Conservation (phyloP, 2,797 vertebrate species). For the Crax fasciolata region DNA sequence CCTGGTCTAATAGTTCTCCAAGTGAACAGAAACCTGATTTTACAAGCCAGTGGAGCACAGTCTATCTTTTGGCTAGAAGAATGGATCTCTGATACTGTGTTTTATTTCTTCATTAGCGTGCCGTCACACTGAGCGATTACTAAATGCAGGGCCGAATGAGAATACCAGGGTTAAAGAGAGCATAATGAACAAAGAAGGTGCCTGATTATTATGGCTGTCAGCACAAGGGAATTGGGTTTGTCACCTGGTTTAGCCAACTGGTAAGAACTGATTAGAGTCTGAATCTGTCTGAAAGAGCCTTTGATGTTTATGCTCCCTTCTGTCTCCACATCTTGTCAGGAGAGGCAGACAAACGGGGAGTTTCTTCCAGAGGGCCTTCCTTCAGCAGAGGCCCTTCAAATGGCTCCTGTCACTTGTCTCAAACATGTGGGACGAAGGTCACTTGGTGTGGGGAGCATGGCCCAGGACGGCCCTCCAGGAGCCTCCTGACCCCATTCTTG, state of each 20-base stretch:
- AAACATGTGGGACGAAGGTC: rapidly evolving
- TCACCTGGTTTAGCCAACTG: constrained; percentile 86
- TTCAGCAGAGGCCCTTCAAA: background rate
- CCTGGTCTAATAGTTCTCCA: constrained; percentile 79
- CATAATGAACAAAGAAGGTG: constrained; percentile 85
- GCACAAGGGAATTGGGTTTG: constrained; percentile 84
- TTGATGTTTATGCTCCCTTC: constrained; percentile 78
- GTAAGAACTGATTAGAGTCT: constrained; percentile 82
- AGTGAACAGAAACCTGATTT: constrained; percentile 87
- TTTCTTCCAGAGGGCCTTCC: background rate
- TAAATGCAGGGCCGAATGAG: constrained; percentile 88
- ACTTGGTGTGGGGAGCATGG: rapidly evolving
- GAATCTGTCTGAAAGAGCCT: constrained; percentile 78
- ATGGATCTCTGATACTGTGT: constrained; percentile 83
- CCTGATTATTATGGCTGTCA: constrained; percentile 86
- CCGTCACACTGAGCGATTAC: constrained; percentile 89
- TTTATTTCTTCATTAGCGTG: constrained; percentile 92
- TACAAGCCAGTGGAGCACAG: constrained; percentile 86
- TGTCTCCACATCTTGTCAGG: constrained; percentile 62
- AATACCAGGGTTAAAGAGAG: constrained; percentile 85
- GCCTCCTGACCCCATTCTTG: background rate
- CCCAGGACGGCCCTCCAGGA: rapidly evolving
- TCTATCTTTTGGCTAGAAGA: constrained; percentile 83
- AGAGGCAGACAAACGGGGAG: constrained; percentile 21
- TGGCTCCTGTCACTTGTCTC: background rate